Evolutionary conservation across 2,797 vertebrate genomes (phyloP).

Genomic region (Peromyscus nudipes): DNA sequence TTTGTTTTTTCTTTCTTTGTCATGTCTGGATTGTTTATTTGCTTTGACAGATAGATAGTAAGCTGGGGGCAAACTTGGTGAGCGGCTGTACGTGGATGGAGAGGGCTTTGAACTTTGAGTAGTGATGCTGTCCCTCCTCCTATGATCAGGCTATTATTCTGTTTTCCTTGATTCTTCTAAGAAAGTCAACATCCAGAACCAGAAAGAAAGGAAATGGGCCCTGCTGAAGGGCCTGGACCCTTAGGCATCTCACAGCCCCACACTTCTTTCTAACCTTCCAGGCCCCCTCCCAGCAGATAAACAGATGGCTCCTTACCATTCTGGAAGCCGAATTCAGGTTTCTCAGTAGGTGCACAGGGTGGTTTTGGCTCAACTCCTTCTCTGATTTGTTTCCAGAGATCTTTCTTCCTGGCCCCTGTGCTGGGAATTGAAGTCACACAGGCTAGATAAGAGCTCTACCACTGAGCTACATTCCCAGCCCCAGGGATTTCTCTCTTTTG

Average conservation of each 20-base stretch:
- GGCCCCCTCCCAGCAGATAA: fast-evolving
- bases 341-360: background rate
- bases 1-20: background rate
- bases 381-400: background rate
- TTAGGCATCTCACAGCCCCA: background rate
- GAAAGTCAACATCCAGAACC: background rate
- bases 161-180: background rate
- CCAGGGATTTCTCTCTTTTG: background rate
- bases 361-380: background rate
- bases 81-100: background rate
- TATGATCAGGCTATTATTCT: background rate
- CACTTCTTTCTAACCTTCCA: background rate
- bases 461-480: background rate
- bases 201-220: background rate
- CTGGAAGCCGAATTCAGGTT: background rate
- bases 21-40: background rate
- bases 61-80: background rate
- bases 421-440: background rate
- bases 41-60: background rate
- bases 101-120: background rate
- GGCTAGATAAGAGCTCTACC: background rate
- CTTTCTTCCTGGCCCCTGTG: background rate
- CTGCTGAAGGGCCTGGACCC: fast-evolving
- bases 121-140: background rate
- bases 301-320: background rate